Percentiles rank a stretch among this genome's conserved stretches.
phyloP scores from a whole-genome alignment of 2,888 invertebrate species.

The Antitype chi region DNA sequence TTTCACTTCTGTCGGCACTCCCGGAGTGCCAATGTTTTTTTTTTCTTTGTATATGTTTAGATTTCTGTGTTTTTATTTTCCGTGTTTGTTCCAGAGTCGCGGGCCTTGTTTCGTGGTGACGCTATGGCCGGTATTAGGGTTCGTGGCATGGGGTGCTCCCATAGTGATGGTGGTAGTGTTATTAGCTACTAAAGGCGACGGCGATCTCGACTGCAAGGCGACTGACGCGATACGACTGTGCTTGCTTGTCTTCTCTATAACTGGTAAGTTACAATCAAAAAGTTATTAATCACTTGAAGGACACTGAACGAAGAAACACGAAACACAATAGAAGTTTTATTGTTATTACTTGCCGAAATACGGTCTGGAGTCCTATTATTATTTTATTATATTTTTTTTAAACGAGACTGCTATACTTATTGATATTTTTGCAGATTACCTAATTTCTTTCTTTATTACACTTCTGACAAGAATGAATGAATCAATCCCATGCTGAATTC shows the following conservation, averaged over 20 bases:
- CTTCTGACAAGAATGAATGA: no score
- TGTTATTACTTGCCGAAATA: not conserved
- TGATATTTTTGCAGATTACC: no score
- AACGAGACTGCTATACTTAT: no score
- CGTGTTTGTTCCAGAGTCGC: conserved; percentile 91
- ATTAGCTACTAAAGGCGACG: conserved; percentile 92
- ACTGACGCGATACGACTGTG: conserved; percentile 95
- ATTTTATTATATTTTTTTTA: no score
- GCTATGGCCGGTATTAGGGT: conserved; percentile 92
- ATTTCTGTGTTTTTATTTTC: not conserved
- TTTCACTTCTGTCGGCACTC: no score
- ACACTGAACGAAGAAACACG: not conserved
- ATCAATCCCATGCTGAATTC: no score
- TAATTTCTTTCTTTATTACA: no score
- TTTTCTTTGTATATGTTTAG: no score
- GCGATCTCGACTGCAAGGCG: conserved; percentile 94
- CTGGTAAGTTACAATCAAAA: conserved; percentile 90
- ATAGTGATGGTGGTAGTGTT: conserved; percentile 92
- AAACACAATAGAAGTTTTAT: not conserved
- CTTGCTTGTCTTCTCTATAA: conserved; percentile 94
- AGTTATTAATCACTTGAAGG: not conserved
- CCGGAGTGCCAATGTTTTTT: no score
- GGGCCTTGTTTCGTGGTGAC: conserved; percentile 96
- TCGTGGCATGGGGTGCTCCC: conserved; percentile 92
- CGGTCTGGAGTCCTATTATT: no score